Percentiles rank a stretch among this genome's conserved stretches.
phyloP scores from a whole-genome alignment of 2,888 invertebrate genomes.

The Drosophila picticornis region DNA sequence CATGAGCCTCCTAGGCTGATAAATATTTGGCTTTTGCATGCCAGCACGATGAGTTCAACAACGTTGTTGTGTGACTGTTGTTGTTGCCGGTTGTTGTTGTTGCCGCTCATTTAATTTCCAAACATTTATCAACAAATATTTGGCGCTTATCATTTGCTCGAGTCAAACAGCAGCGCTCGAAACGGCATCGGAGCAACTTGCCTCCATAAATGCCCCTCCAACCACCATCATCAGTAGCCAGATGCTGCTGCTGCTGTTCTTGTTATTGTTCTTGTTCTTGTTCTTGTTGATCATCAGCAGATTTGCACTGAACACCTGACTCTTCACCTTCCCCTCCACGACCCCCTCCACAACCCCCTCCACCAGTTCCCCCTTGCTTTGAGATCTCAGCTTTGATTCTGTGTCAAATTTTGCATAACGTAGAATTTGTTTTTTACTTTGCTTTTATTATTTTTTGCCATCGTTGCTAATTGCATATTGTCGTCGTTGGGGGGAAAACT shows the following conservation, averaged over 20 bases:
- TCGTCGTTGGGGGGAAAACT: neutral
- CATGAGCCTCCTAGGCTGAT: slow-evolving; percentile 51
- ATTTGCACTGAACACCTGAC: slow-evolving; percentile 44
- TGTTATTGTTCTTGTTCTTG: neutral
- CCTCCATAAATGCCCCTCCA: neutral
- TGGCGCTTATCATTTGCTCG: slow-evolving; percentile 76
- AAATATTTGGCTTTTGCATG: slow-evolving; percentile 79
- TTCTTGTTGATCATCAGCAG: slow-evolving; percentile 28
- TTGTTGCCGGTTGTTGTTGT: slow-evolving; percentile 35
- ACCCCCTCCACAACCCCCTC: neutral
- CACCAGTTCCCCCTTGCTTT: neutral
- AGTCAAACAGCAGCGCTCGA: slow-evolving; percentile 53
- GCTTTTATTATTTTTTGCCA: slow-evolving; percentile 20
- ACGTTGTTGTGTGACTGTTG: slow-evolving; percentile 34
- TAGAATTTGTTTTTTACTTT: neutral
- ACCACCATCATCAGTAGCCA: neutral
- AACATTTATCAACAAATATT: slow-evolving; percentile 81
- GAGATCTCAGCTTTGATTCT: slow-evolving; percentile 37
- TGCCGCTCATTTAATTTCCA: slow-evolving; percentile 78
- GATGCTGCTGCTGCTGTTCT: neutral
- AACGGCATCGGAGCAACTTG: slow-evolving; percentile 14
- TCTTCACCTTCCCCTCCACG: neutral
- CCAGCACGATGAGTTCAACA: slow-evolving; percentile 78
- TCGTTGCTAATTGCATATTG: slow-evolving; percentile 27
- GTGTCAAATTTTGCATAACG: slow-evolving; percentile 56